These are phyloP conservation scores for Drosophila seguyi DNA, from an alignment of 1,140 invertebrate species.

Conservation along the genomic window DNA sequence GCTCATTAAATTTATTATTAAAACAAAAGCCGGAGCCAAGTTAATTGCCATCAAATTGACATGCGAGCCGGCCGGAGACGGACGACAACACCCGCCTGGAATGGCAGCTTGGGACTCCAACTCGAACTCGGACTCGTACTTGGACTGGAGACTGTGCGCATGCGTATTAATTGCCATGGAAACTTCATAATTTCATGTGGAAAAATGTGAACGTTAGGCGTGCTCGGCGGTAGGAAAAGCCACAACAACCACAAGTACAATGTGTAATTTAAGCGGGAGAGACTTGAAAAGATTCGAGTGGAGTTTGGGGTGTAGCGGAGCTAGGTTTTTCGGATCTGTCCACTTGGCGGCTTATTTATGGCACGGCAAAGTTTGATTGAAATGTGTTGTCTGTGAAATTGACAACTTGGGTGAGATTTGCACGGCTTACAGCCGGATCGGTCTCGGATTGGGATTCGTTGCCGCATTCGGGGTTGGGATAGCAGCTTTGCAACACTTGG, in stretches of 20 bases:
- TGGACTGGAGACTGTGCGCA: slow-evolving; percentile 38
- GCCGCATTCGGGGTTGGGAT: slow-evolving; percentile 6
- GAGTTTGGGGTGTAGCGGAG: slow-evolving; percentile 10
- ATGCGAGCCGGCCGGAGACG: slow-evolving; percentile 51
- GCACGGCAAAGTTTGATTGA: slow-evolving; percentile 80
- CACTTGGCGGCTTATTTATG: slow-evolving; percentile 77
- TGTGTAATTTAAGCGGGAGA: slow-evolving; percentile 68
- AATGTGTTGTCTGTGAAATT: slow-evolving; percentile 81
- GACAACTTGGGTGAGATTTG: slow-evolving; percentile 83
- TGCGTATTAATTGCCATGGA: slow-evolving; percentile 81
- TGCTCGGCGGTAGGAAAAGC: slow-evolving; percentile 37
- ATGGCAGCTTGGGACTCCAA: slow-evolving; percentile 33
- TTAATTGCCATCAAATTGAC: slow-evolving; percentile 84
- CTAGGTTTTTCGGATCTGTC: slow-evolving; percentile 57
- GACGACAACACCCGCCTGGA: slow-evolving; percentile 75
- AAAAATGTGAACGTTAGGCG: slow-evolving; percentile 80
- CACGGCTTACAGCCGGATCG: slow-evolving; percentile 50
- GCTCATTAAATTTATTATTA: slow-evolving; percentile 83
- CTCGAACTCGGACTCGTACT: neutral
- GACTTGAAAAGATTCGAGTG: slow-evolving; percentile 44
- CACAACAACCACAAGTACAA: slow-evolving; percentile 40
- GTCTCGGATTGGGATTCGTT: slow-evolving; percentile 13
- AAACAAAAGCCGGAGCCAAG: slow-evolving; percentile 65
- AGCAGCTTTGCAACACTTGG: slow-evolving; percentile 1
- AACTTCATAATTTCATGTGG: slow-evolving; percentile 82